phyloP scores from a whole-genome alignment of 1,140 invertebrate genomes.

The Tenebrio molitor region DNA sequence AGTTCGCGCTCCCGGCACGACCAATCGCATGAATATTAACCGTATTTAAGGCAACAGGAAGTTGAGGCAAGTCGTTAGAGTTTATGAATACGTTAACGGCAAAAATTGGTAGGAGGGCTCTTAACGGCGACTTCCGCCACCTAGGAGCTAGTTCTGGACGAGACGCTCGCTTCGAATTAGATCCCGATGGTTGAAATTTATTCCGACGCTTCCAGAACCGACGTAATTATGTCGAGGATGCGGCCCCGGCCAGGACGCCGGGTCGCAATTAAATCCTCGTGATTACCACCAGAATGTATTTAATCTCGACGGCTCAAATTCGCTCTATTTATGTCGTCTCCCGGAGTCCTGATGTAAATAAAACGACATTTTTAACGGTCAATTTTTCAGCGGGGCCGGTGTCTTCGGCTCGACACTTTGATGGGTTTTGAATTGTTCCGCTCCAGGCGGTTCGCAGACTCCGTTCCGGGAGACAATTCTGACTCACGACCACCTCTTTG shows the following conservation, averaged over 20 bases:
- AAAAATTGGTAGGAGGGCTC: slow-evolving; percentile 21
- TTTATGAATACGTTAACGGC: slow-evolving; percentile 33
- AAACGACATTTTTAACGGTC: no score
- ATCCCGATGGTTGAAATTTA: slow-evolving; percentile 32
- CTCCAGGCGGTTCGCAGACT: no score
- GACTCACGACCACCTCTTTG: no score
- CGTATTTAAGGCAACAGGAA: slow-evolving; percentile 37
- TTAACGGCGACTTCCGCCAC: slow-evolving; percentile 14
- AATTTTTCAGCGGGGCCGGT: no score
- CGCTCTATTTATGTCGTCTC: slow-evolving; percentile 26
- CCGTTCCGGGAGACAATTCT: no score
- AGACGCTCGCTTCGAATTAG: slow-evolving; percentile 9
- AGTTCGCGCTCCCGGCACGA: slow-evolving; percentile 17
- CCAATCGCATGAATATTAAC: slow-evolving; percentile 39
- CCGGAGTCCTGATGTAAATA: neutral
- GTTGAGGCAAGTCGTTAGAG: slow-evolving; percentile 33
- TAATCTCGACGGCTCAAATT: slow-evolving; percentile 1
- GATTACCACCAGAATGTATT: slow-evolving; percentile 19
- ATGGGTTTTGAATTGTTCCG: no score
- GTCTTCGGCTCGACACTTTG: no score
- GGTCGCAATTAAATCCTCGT: slow-evolving; percentile 30
- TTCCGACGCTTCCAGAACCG: slow-evolving; percentile 19
- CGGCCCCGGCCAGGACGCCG: slow-evolving; percentile 2
- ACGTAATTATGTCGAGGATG: slow-evolving; percentile 24
- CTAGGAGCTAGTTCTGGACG: slow-evolving; percentile 2